phyloP scores from a whole-genome alignment of 2,113 vertebrate genomes.

The Oreochromis tanganicae region DNA sequence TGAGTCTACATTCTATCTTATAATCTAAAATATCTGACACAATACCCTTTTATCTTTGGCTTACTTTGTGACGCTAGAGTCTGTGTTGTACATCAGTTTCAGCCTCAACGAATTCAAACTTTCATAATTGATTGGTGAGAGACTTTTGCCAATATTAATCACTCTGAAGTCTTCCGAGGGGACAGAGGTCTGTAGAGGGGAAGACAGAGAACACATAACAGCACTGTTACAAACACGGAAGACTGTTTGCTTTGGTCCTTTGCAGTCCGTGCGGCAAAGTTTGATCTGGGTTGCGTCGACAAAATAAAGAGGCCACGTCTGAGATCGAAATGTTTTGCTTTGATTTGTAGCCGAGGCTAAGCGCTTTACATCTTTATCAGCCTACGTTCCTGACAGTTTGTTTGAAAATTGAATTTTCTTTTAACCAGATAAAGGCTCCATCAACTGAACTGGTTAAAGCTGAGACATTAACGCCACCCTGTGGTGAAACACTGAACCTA shows the following conservation, averaged over 20 bases:
- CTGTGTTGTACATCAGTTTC: slow-evolving; percentile 84
- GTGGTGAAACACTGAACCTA: slow-evolving; percentile 27
- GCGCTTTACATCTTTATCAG: not conserved
- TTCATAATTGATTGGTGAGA: slow-evolving; percentile 86
- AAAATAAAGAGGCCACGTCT: not conserved
- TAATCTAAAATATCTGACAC: not conserved
- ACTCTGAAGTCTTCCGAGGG: slow-evolving; percentile 89
- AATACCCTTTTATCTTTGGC: slow-evolving; percentile 9
- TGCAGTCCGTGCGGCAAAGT: not conserved
- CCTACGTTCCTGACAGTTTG: not conserved
- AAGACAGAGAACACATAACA: slow-evolving; percentile 48
- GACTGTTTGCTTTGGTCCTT: not conserved
- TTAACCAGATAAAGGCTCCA: not conserved
- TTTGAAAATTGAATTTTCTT: not conserved
- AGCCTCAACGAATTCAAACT: slow-evolving; percentile 88
- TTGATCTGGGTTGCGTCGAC: not conserved
- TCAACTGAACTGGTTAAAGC: not conserved
- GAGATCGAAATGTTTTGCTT: not conserved
- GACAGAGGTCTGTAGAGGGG: slow-evolving; percentile 74
- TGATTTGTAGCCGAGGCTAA: not conserved
- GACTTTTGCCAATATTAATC: slow-evolving; percentile 80
- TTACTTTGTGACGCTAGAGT: slow-evolving; percentile 87
- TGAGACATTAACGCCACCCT: slow-evolving; percentile 21
- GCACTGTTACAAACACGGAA: not conserved
- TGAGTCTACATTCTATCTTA: not conserved